Evolutionary conservation across 2,888 invertebrate genomes (phyloP).

Genomic region (Cyclophora punctaria): DNA sequence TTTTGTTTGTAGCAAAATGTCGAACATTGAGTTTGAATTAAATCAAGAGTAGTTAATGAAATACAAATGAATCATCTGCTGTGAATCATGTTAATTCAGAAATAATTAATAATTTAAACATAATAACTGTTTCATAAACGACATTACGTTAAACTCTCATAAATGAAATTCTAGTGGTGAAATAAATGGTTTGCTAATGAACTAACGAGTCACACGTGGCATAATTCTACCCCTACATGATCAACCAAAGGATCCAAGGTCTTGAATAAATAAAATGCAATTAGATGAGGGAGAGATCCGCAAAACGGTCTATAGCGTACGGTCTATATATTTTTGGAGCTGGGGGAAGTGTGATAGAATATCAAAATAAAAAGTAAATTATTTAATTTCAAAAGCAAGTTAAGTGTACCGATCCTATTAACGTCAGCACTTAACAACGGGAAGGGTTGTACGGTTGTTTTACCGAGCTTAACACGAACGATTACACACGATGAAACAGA

Average conservation of each 20-base stretch:
- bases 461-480: slow-evolving; percentile 28
- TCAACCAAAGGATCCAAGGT: slow-evolving; percentile 41
- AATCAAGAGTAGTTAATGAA: background rate
- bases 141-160: background rate
- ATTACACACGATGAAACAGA: slow-evolving; percentile 39
- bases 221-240: slow-evolving; percentile 34
- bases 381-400: background rate
- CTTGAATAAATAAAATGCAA: slow-evolving; percentile 71
- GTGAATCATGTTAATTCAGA: no score
- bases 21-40: slow-evolving; percentile 18
- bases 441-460: slow-evolving; percentile 23
- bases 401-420: background rate
- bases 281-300: slow-evolving; percentile 45
- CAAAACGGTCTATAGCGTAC: slow-evolving; percentile 24
- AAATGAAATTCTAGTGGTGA: background rate
- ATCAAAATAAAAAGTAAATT: slow-evolving; percentile 31
- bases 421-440: slow-evolving; percentile 15
- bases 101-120: no score
- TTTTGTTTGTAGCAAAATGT: slow-evolving; percentile 6
- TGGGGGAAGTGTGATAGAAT: slow-evolving; percentile 35
- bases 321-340: slow-evolving; percentile 26
- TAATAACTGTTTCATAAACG: no score
- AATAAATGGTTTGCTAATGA: slow-evolving; percentile 18
- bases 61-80: no score
- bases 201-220: slow-evolving; percentile 44